A percentile compares a stretch with the other conserved stretches of the same genome.
These are phyloP conservation scores for Cydia amplana DNA, from an alignment of 1,140 invertebrate species.

Conservation along the genomic window DNA sequence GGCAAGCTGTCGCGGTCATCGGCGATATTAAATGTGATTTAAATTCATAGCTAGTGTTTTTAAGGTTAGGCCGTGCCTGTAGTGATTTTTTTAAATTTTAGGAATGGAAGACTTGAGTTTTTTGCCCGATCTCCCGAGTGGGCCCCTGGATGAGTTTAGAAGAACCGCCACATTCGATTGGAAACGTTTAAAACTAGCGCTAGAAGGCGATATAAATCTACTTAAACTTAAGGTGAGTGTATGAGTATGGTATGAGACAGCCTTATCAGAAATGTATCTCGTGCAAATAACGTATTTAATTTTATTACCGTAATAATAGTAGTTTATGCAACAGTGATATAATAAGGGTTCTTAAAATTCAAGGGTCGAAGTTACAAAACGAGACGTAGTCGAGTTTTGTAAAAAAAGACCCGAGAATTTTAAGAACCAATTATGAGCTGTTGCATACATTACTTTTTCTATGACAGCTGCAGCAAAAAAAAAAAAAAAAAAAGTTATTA, in stretches of 20 bases:
- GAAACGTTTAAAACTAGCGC: slow-evolving; percentile 86
- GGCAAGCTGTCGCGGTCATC: slow-evolving; percentile 40
- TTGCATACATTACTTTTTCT: too few species aligned
- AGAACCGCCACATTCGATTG: slow-evolving; percentile 88
- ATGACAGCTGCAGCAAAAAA: too few species aligned
- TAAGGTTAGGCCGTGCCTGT: slow-evolving; percentile 37
- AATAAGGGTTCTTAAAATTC: too few species aligned
- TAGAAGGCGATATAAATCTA: slow-evolving; percentile 86
- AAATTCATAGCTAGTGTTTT: slow-evolving; percentile 36
- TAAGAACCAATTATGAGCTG: too few species aligned
- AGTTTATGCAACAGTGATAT: too few species aligned
- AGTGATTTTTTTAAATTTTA: slow-evolving; percentile 44
- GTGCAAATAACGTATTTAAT: neutral
- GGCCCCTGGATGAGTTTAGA: slow-evolving; percentile 87
- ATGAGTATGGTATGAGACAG: slow-evolving; percentile 37
- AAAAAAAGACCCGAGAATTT: too few species aligned
- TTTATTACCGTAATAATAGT: slow-evolving; percentile 15
- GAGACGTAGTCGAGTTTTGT: too few species aligned
- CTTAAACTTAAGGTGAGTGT: slow-evolving; percentile 85
- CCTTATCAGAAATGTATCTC: slow-evolving; percentile 5
- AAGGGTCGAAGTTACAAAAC: too few species aligned
- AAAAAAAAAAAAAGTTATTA: too few species aligned
- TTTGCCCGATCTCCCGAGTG: slow-evolving; percentile 81
- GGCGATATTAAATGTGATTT: slow-evolving; percentile 42
- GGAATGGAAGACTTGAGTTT: slow-evolving; percentile 76